Percentiles rank a stretch among this genome's conserved stretches.
Evolutionary conservation across 2,113 vertebrate species (phyloP).

Genomic region (Oriolus oriolus): DNA sequence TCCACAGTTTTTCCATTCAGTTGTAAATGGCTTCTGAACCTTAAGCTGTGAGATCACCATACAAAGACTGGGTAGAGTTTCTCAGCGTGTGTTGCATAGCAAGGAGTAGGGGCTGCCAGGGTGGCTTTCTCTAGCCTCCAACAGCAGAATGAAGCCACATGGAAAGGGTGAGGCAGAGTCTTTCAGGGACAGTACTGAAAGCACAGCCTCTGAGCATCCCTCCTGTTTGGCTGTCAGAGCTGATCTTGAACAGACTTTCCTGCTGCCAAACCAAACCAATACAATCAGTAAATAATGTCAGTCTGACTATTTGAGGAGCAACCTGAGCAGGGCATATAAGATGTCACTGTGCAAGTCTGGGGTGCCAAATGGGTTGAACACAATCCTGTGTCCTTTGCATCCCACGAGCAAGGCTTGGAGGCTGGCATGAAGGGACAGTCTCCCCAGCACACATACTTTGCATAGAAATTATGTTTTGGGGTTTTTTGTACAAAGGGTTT

Average conservation of each 20-base stretch:
- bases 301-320: background rate
- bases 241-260: background rate
- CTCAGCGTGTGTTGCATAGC: rapidly evolving
- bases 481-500: background rate
- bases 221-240: background rate
- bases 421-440: background rate
- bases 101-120: background rate
- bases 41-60: background rate
- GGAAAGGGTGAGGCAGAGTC: background rate
- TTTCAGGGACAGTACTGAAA: background rate
- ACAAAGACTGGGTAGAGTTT: background rate
- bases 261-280: background rate
- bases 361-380: background rate
- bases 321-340: background rate
- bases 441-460: background rate
- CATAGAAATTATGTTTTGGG: background rate
- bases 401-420: rapidly evolving
- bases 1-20: background rate
- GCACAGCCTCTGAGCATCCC: background rate
- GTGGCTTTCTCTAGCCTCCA: background rate
- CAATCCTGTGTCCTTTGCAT: background rate
- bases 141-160: background rate
- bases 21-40: background rate
- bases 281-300: background rate
- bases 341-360: rapidly evolving